phyloP scores from a whole-genome alignment of 1,140 invertebrate genomes.

The Lepidurus couesii region DNA sequence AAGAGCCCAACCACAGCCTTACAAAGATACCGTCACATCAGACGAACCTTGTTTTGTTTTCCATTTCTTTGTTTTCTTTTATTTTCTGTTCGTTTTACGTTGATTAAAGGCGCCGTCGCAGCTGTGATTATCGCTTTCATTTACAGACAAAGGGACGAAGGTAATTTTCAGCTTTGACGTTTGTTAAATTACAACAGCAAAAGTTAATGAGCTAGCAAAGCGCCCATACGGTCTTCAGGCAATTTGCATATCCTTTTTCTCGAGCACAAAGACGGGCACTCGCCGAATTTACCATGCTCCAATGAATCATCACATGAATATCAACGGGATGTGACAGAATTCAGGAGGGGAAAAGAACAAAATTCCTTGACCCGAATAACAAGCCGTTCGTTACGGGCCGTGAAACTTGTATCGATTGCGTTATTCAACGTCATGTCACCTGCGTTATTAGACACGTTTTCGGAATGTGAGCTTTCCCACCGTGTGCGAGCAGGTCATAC shows the following conservation, averaged over 20 bases:
- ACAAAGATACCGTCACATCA: neutral
- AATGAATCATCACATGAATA: neutral
- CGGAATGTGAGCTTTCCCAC: neutral
- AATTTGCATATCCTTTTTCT: neutral
- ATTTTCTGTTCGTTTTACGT: neutral
- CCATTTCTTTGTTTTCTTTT: neutral
- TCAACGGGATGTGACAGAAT: neutral
- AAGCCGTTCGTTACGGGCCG: neutral
- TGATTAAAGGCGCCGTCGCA: neutral
- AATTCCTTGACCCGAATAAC: constrained; percentile 18
- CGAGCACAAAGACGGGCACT: neutral
- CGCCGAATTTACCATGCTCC: neutral
- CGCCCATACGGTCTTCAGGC: neutral
- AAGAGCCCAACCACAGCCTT: neutral
- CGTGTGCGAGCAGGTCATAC: neutral
- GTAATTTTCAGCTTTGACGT: neutral
- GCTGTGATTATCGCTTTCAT: neutral
- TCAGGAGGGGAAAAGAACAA: neutral
- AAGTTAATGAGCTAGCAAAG: neutral
- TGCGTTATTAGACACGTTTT: neutral
- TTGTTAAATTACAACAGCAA: neutral
- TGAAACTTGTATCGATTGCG: neutral
- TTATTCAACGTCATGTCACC: constrained; percentile 17
- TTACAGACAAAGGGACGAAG: neutral
- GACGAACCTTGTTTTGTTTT: neutral